phyloP scores from a whole-genome alignment of 2,797 vertebrate species.

The Sebastolobus alascanus region DNA sequence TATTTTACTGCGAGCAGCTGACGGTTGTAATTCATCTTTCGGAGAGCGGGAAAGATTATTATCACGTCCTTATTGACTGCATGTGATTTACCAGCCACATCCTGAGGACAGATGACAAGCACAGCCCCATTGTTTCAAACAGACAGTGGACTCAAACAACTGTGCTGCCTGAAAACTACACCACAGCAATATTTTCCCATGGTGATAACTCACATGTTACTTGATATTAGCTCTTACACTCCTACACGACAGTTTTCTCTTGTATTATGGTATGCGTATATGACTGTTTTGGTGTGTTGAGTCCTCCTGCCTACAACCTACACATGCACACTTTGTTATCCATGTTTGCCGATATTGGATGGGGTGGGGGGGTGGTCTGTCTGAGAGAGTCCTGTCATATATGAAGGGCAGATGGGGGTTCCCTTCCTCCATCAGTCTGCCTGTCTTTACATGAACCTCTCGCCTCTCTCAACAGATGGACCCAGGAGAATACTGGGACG shows the following conservation, averaged over 20 bases:
- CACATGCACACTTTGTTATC: slow-evolving; percentile 7
- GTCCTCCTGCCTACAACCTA: background rate
- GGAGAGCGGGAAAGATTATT: slow-evolving; percentile 37
- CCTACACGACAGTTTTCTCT: background rate
- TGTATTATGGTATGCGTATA: background rate
- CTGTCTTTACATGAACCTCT: slow-evolving; percentile 44
- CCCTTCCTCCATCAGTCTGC: slow-evolving; percentile 47
- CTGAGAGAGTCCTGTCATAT: slow-evolving; percentile 23
- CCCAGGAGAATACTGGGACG: slow-evolving; percentile 73
- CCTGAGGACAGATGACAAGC: slow-evolving; percentile 53
- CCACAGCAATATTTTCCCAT: slow-evolving; percentile 14
- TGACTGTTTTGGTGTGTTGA: slow-evolving; percentile 3
- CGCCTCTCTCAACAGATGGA: slow-evolving; percentile 78
- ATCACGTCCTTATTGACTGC: slow-evolving; percentile 38
- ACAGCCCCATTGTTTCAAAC: slow-evolving; percentile 44
- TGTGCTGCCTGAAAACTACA: slow-evolving; percentile 18
- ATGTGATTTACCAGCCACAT: slow-evolving; percentile 57
- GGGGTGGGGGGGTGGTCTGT: slow-evolving; percentile 4
- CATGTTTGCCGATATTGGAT: slow-evolving; percentile 32
- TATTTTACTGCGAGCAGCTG: slow-evolving; percentile 51
- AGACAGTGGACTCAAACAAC: slow-evolving; percentile 33
- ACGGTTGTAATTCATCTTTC: slow-evolving; percentile 50
- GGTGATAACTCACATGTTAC: slow-evolving; percentile 31
- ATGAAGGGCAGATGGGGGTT: slow-evolving; percentile 77
- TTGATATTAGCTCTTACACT: slow-evolving; percentile 21